Base-by-base conservation (phyloP, 2,113 vertebrate species). In the Melozone crissalis region DNA sequence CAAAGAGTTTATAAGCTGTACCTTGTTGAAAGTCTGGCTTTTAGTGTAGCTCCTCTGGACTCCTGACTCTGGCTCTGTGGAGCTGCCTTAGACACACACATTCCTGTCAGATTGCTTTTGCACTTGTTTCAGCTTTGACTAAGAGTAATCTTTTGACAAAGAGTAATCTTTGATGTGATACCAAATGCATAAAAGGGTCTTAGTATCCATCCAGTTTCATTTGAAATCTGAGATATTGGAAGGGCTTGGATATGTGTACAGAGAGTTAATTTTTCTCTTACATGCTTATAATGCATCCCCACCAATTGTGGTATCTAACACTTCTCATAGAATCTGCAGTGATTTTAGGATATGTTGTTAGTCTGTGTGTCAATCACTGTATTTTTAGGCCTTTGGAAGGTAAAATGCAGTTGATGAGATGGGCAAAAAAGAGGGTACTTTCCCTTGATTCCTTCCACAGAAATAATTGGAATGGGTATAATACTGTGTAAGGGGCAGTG, bases 261-360 rank as follows among this genome's bases (percentile, higher is more conserved):
- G 49, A 76, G 66, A 62, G 47, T 14, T 16, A 44, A 3, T 43
- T 79, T 76, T 69, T 75, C 35, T 75, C 24, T 78, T 84, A 5
- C 3, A 0, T 46, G 13, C 26, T 57, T 87, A 7, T 11, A 33
- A 31, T 69, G 11, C 3, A 1, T 43, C 39, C 3, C 3, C 55
- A 44, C 31, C 3, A 3, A 21, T 30, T 15, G 43, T 51, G 55
- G 27, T 66, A 31, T 75, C 52, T 54, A 21, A 22, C 6, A 5
- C 24, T 63, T 81, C 19, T 44, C 51, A 47, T 33, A 74, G 49
- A 28, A 75, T 46, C 30, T 31, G 1, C 15, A 7, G 33, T 68
- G 44, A 35, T 69, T 83, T 76, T 46, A 66, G 58, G 19, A 15
- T 58, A 46, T 18, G 31, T 44, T 22, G 6, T 21, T 69, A 2